Conservation (phyloP, 2,797 vertebrate genomes). For the Spinus olivaceus region DNA sequence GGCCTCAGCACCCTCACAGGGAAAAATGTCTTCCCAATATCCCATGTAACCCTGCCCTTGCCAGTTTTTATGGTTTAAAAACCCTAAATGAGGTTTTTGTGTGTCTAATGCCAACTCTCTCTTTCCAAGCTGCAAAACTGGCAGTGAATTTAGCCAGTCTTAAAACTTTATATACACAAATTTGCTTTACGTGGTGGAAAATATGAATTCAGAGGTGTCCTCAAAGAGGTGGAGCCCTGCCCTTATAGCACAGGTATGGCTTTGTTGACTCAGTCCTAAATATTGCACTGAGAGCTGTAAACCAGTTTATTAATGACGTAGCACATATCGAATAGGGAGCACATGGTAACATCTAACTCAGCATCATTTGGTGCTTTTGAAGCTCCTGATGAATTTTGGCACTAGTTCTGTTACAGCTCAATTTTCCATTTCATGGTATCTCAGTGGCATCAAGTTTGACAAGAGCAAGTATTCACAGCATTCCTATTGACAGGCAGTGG, state of each 20-base stretch:
- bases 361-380: background rate
- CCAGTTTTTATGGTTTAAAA: background rate
- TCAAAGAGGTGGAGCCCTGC: background rate
- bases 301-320: background rate
- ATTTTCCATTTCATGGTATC: background rate
- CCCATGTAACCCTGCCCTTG: background rate
- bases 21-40: background rate
- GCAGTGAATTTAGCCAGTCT: background rate
- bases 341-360: background rate
- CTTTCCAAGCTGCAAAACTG: background rate
- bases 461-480: background rate
- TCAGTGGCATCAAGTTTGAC: background rate
- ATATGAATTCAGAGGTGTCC: background rate
- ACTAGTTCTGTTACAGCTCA: background rate
- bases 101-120: background rate
- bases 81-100: background rate
- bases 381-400: background rate
- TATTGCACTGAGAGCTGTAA: background rate
- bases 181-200: background rate
- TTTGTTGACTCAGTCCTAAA: background rate
- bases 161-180: background rate
- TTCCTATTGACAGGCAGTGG: background rate
- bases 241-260: background rate
- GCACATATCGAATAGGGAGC: background rate
- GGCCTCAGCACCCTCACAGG: accelerated